A percentile compares a stretch with the other conserved stretches of the same genome.
Evolutionary conservation across 2,113 vertebrate genomes (phyloP).

Genomic region (Ammodytes dubius): DNA sequence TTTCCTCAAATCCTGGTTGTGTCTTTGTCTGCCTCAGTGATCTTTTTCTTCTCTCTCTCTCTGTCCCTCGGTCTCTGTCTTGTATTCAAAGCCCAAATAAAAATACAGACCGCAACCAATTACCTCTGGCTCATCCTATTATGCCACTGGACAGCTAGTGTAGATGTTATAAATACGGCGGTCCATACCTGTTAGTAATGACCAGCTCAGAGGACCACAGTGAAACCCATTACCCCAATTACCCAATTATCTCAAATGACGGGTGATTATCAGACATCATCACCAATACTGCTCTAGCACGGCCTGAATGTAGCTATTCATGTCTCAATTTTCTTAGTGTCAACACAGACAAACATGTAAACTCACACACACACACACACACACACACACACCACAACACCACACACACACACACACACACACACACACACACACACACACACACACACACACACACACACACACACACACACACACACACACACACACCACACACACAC

Average conservation of each 20-base stretch:
- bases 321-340: conserved; percentile 55
- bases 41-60: conserved; percentile 12
- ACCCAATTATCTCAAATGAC: conserved; percentile 81
- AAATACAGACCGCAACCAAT: conserved; percentile 52
- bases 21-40: conserved; percentile 1
- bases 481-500: no score
- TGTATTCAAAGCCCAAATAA: conserved; percentile 42
- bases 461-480: background rate
- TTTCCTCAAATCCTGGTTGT: background rate
- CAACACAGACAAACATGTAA: conserved; percentile 37
- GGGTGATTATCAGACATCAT: conserved; percentile 72
- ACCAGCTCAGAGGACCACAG: conserved; percentile 53
- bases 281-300: conserved; percentile 24
- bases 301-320: conserved; percentile 67
- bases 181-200: conserved; percentile 61
- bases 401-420: background rate
- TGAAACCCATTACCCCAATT: conserved; percentile 75
- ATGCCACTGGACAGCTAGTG: conserved; percentile 23
- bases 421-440: background rate
- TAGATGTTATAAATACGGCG: conserved; percentile 51
- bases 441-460: no score
- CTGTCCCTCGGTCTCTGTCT: conserved; percentile 10
- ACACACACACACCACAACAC: no score
- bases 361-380: conserved; percentile 10
- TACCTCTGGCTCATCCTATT: conserved; percentile 56